phyloP scores from a whole-genome alignment of 53 echinoderm and acorn worm species.

The Antedon mediterranea region DNA sequence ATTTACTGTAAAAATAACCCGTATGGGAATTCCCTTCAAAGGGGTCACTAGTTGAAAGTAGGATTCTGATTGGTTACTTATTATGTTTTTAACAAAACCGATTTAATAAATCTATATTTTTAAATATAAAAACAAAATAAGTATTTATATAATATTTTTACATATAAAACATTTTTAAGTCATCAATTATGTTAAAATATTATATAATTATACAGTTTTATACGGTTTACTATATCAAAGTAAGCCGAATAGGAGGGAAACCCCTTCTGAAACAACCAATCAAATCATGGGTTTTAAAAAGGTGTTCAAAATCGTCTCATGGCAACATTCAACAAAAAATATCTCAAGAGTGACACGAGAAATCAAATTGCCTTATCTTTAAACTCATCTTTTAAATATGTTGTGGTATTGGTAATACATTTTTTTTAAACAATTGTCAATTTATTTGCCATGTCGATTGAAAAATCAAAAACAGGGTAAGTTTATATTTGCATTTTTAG shows the following conservation, averaged over 20 bases:
- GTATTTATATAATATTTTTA: neutral
- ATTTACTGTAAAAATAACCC: conserved; percentile 22
- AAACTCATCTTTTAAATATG: no score
- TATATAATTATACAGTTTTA: neutral
- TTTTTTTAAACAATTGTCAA: neutral
- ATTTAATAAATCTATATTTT: neutral
- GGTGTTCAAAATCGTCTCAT: neutral
- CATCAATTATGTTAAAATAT: neutral
- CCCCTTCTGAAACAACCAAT: neutral
- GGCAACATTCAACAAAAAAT: neutral
- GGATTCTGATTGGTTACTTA: neutral
- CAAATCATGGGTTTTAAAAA: neutral
- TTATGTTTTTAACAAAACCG: neutral
- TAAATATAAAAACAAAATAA: neutral
- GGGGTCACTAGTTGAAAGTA: neutral
- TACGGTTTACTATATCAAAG: neutral
- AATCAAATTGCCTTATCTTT: no score
- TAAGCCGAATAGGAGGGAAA: neutral
- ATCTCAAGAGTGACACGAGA: neutral
- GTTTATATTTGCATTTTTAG: no score
- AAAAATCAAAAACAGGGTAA: conserved; percentile 44
- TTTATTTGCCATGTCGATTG: conserved; percentile 21
- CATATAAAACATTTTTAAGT: neutral
- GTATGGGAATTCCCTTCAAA: conserved; percentile 19
- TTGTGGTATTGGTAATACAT: no score